A percentile compares a stretch with the other conserved stretches of the same genome.
These are phyloP conservation scores for Atrichornis clamosus DNA, from an alignment of 2,113 vertebrate species.

Conservation along the genomic window DNA sequence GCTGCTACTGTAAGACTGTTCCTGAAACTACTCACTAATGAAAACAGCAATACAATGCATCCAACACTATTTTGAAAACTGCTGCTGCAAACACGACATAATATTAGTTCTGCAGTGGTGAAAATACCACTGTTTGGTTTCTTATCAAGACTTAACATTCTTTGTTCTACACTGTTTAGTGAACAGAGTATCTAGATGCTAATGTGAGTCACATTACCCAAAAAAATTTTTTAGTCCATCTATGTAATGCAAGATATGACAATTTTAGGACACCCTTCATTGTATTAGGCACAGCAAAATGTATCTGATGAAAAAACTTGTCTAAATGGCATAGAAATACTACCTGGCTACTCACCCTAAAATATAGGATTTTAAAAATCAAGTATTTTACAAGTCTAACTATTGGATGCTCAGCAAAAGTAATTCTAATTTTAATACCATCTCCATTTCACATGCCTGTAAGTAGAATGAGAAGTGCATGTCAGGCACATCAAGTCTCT, in stretches of 20 bases:
- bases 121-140: not conserved
- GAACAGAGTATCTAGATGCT: not conserved
- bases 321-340: not conserved
- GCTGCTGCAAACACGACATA: not conserved
- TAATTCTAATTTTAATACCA: not conserved
- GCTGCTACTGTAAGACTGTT: not conserved
- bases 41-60: not conserved
- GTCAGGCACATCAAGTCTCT: not conserved
- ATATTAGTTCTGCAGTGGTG: not conserved
- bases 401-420: not conserved
- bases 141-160: not conserved
- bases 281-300: not conserved
- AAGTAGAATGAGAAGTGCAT: not conserved
- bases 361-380: not conserved
- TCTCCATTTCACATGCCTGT: not conserved
- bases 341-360: not conserved
- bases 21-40: not conserved
- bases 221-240: not conserved
- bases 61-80: not conserved
- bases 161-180: not conserved
- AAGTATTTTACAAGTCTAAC: not conserved
- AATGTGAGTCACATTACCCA: not conserved
- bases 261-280: not conserved
- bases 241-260: not conserved
- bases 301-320: not conserved